Conservation (phyloP, 2,888 invertebrate genomes). For the Acanthosepion lycidas region DNA sequence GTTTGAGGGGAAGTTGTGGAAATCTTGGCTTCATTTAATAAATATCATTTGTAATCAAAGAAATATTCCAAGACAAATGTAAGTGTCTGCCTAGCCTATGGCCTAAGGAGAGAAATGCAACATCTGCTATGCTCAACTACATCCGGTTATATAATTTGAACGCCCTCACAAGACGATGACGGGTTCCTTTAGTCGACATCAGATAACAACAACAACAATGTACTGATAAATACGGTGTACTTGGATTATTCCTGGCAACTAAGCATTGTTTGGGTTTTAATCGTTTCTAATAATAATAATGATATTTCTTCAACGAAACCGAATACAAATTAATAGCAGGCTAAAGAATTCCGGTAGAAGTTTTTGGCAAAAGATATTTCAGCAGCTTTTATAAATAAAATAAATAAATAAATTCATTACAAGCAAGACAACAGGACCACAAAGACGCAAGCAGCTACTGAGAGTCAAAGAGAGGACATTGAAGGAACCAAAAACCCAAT, state of each 20-base stretch:
- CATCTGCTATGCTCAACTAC: background rate
- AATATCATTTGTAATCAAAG: slow-evolving; percentile 7
- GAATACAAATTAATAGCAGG: too few relatives aligned
- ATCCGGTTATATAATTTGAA: background rate
- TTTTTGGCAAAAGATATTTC: too few relatives aligned
- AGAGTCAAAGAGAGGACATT: too few relatives aligned
- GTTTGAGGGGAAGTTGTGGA: background rate
- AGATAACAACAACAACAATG: background rate
- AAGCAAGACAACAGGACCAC: too few relatives aligned
- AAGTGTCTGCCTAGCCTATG: slow-evolving; percentile 4
- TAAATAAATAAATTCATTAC: too few relatives aligned
- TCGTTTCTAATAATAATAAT: too few relatives aligned
- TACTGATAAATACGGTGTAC: background rate
- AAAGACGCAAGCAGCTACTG: too few relatives aligned
- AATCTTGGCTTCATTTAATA: background rate
- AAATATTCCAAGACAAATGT: background rate
- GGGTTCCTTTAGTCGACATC: background rate
- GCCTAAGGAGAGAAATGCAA: background rate
- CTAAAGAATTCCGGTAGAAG: too few relatives aligned
- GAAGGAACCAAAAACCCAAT: too few relatives aligned
- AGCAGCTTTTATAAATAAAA: too few relatives aligned
- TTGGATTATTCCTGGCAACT: background rate
- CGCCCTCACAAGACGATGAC: slow-evolving; percentile 1
- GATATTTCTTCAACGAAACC: too few relatives aligned
- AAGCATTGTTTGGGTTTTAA: too few relatives aligned